Conservation (phyloP, 2,888 invertebrate genomes). For the Epistrophella euchroma region DNA sequence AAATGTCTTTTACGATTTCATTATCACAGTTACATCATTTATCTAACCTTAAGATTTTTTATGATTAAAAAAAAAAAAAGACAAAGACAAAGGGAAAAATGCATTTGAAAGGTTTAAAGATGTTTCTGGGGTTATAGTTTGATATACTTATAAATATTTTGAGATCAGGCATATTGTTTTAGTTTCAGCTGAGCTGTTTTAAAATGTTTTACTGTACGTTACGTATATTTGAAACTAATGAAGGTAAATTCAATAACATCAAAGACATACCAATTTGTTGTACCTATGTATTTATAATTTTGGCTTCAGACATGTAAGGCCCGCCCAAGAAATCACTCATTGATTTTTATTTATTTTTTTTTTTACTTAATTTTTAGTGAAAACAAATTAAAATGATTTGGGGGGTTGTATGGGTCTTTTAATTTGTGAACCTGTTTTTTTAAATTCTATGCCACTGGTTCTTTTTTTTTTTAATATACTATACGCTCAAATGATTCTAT, state of each 20-base stretch:
- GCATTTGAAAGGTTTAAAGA: constrained; percentile 21
- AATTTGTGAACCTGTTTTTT: too few species aligned
- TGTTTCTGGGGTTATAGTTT: constrained; percentile 23
- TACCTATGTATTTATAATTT: too few species aligned
- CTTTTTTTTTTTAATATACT: too few species aligned
- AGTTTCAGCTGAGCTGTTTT: not conserved
- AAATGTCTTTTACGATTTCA: constrained; percentile 10
- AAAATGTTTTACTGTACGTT: not conserved
- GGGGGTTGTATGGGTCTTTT: too few species aligned
- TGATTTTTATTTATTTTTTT: too few species aligned
- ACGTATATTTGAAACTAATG: not conserved
- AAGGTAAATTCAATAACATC: not conserved
- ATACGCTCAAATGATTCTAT: too few species aligned
- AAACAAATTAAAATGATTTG: too few species aligned
- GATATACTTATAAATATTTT: constrained; percentile 1
- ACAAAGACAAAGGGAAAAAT: not conserved
- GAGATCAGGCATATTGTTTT: not conserved
- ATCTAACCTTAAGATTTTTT: constrained; percentile 38
- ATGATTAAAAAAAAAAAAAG: constrained; percentile 30
- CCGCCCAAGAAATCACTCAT: not conserved
- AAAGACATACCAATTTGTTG: too few species aligned
- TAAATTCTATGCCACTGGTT: too few species aligned
- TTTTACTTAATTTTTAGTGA: too few species aligned
- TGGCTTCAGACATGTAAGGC: too few species aligned
- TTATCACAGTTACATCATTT: constrained; percentile 60